Evolutionary conservation across 2,888 invertebrate species (phyloP).

Genomic region (Melanargia galathea): DNA sequence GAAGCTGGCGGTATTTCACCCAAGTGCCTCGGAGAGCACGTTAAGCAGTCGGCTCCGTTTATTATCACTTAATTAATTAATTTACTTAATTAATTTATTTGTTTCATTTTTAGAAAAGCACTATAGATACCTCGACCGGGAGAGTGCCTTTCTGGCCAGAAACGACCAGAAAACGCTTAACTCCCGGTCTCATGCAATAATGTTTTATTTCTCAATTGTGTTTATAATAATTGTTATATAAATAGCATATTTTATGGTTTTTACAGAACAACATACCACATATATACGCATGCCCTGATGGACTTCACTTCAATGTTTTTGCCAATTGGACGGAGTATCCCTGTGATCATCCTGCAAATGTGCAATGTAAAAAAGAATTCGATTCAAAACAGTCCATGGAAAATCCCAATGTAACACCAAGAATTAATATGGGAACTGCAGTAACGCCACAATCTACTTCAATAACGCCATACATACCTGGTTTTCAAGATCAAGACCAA

Average conservation of each 20-base stretch:
- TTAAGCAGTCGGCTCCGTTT: too few relatives aligned
- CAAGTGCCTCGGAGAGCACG: too few relatives aligned
- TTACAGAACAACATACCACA: conserved; percentile 81
- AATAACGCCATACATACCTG: background rate
- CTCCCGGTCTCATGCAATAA: too few relatives aligned
- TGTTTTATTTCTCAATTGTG: background rate
- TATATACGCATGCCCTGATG: conserved; percentile 89
- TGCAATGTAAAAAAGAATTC: conserved; percentile 13
- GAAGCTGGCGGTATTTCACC: too few relatives aligned
- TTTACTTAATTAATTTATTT: too few relatives aligned
- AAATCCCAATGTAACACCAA: background rate
- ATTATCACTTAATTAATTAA: too few relatives aligned
- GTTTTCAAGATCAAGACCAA: background rate
- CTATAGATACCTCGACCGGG: too few relatives aligned
- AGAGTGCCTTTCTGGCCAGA: too few relatives aligned
- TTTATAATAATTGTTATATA: background rate
- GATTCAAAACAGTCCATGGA: conserved; percentile 1
- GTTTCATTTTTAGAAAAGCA: too few relatives aligned
- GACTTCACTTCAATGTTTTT: conserved; percentile 87
- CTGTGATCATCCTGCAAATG: conserved; percentile 84
- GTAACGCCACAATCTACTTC: background rate
- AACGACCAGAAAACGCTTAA: too few relatives aligned
- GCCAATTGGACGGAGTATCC: conserved; percentile 85
- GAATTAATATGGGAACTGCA: background rate
- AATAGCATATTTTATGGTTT: background rate